Evolutionary conservation across 2,888 invertebrate genomes (phyloP).

Genomic region (Pharmacophagus antenor): DNA sequence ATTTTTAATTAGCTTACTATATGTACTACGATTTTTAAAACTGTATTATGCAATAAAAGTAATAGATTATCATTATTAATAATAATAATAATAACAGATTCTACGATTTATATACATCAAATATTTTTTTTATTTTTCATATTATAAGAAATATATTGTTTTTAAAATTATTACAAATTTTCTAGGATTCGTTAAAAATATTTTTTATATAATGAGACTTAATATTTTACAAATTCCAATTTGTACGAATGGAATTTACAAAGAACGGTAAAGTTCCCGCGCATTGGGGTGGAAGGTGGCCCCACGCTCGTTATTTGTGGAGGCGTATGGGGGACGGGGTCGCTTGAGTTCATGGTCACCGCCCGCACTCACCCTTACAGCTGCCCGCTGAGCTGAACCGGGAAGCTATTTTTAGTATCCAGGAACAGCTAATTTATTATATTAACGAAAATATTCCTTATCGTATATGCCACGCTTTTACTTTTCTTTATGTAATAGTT

Average conservation of each 20-base stretch:
- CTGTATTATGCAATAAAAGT: background rate
- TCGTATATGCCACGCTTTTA: background rate
- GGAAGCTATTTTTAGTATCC: slow-evolving; percentile 57
- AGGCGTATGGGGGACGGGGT: slow-evolving; percentile 52
- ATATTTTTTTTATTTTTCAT: too few relatives aligned
- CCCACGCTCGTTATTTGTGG: slow-evolving; percentile 29
- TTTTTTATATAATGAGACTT: background rate
- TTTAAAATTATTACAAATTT: too few relatives aligned
- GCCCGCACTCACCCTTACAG: slow-evolving; percentile 38
- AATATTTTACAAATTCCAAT: slow-evolving; percentile 14
- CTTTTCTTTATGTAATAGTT: background rate
- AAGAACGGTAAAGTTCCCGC: slow-evolving; percentile 18
- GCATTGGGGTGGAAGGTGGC: slow-evolving; percentile 24
- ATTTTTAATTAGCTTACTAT: slow-evolving; percentile 37
- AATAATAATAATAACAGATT: too few relatives aligned
- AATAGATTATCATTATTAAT: too few relatives aligned
- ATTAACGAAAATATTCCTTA: background rate
- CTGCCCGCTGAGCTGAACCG: slow-evolving; percentile 35
- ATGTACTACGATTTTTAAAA: slow-evolving; percentile 6
- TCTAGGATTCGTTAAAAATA: background rate
- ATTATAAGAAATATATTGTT: too few relatives aligned
- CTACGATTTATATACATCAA: too few relatives aligned
- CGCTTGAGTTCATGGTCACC: slow-evolving; percentile 72
- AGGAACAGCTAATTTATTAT: slow-evolving; percentile 12
- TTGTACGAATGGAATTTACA: slow-evolving; percentile 28